Evolutionary conservation across 1,140 invertebrate genomes (phyloP).

Genomic region (Zaprionus capensis): DNA sequence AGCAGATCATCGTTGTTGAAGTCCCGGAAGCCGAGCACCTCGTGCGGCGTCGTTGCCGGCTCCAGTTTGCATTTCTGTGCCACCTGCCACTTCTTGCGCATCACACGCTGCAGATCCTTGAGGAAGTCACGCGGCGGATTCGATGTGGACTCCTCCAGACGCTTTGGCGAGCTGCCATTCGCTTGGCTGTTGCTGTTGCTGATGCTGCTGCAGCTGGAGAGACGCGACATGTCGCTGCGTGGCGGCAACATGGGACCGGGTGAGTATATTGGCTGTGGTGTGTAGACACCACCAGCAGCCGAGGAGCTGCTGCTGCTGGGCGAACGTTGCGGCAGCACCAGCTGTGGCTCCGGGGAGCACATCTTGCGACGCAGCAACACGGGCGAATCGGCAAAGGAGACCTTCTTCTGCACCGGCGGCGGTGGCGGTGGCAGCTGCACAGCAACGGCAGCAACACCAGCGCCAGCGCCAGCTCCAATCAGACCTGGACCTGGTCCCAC

Average conservation of each 20-base stretch:
- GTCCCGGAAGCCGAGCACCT: constrained; percentile 94
- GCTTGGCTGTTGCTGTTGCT: constrained; percentile 12
- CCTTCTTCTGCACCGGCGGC: constrained; percentile 71
- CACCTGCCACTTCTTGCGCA: constrained; percentile 97
- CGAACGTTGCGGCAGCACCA: constrained; percentile 47
- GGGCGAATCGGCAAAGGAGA: constrained; percentile 83
- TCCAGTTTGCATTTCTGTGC: constrained; percentile 95
- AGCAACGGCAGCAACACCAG: not conserved
- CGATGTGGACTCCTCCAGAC: constrained; percentile 88
- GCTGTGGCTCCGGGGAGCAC: constrained; percentile 76
- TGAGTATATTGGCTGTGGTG: constrained; percentile 56
- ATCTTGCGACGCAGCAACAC: constrained; percentile 81
- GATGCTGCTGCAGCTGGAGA: constrained; percentile 58
- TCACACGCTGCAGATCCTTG: constrained; percentile 94
- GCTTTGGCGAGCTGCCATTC: constrained; percentile 87
- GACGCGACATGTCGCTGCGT: constrained; percentile 89
- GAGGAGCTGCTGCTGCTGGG: constrained; percentile 50
- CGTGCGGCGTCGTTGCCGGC: constrained; percentile 93
- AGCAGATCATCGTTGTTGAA: constrained; percentile 84
- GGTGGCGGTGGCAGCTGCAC: constrained; percentile 51
- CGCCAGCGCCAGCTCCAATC: not conserved
- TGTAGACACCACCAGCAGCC: constrained; percentile 1
- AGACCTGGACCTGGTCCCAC: constrained; percentile 52
- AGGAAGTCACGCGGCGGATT: constrained; percentile 93
- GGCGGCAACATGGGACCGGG: constrained; percentile 88